These are phyloP conservation scores for Hirtodrosophila trivittata DNA, from an alignment of 2,888 invertebrate genomes.

Conservation along the genomic window DNA sequence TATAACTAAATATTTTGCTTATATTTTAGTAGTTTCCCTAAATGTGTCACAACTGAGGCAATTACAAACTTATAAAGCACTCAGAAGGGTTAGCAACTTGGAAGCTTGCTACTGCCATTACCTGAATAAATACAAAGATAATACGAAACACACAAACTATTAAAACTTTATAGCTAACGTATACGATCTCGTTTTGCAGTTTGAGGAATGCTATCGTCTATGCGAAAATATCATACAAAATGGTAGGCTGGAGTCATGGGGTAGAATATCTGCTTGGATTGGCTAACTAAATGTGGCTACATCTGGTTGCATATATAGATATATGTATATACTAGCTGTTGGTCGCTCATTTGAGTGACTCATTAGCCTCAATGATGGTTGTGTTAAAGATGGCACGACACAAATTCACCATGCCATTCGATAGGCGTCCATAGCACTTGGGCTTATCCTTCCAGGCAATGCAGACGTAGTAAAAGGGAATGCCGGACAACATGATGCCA, in stretches of 20 bases:
- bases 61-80: constrained; percentile 10
- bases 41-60: constrained; percentile 61
- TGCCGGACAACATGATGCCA: constrained; percentile 90
- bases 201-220: constrained; percentile 47
- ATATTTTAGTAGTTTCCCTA: constrained; percentile 60
- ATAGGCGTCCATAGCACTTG: constrained; percentile 85
- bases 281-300: constrained; percentile 40
- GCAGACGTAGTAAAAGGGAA: constrained; percentile 92
- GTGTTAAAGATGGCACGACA: constrained; percentile 88
- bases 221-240: constrained; percentile 53
- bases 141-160: constrained; percentile 20
- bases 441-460: constrained; percentile 88
- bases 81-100: constrained; percentile 25
- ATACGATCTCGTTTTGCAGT: constrained; percentile 20
- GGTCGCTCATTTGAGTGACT: constrained; percentile 49
- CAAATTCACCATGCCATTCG: constrained; percentile 85
- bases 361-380: constrained; percentile 86
- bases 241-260: constrained; percentile 9
- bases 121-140: constrained; percentile 58
- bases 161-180: constrained; percentile 20
- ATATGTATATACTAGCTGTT: constrained; percentile 14
- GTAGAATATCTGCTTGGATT: constrained; percentile 38
- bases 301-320: too few species aligned
- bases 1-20: constrained; percentile 35
- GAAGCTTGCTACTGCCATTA: constrained; percentile 31